Evolutionary conservation across 2,888 invertebrate genomes (phyloP).

Genomic region (Lasioglossum vierecki): DNA sequence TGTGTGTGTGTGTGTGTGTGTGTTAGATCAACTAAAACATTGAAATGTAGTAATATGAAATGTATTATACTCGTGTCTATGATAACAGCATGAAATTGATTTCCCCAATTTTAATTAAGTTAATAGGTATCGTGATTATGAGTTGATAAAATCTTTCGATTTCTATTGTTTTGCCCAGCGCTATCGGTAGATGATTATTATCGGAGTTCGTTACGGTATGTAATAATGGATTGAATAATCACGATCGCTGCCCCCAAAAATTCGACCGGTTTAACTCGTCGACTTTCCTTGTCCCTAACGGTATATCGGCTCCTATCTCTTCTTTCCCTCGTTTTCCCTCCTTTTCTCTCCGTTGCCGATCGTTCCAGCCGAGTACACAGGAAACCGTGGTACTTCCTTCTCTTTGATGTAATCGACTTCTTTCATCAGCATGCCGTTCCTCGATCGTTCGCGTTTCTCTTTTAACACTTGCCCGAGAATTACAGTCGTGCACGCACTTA

Average conservation of each 20-base stretch:
- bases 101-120: not conserved
- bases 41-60: not conserved
- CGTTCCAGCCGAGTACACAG: constrained; percentile 57
- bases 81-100: not conserved
- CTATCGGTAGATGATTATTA: not conserved
- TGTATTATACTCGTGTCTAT: not conserved
- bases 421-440: constrained; percentile 28
- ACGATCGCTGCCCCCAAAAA: constrained; percentile 66
- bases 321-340: constrained; percentile 12
- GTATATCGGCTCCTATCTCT: constrained; percentile 61
- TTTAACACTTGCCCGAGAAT: not conserved
- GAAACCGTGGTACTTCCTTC: constrained; percentile 36
- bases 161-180: not conserved
- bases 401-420: constrained; percentile 32
- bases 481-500: constrained; percentile 3
- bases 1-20: too few species aligned
- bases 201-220: constrained; percentile 4
- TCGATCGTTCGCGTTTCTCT: constrained; percentile 1
- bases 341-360: not conserved
- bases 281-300: constrained; percentile 68
- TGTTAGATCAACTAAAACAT: not conserved
- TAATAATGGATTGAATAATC: constrained; percentile 42
- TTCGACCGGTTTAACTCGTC: constrained; percentile 70
- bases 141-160: not conserved
- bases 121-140: not conserved